These are phyloP conservation scores for Poeciliopsis turrubarensis DNA, from an alignment of 2,113 vertebrate genomes.

Conservation along the genomic window DNA sequence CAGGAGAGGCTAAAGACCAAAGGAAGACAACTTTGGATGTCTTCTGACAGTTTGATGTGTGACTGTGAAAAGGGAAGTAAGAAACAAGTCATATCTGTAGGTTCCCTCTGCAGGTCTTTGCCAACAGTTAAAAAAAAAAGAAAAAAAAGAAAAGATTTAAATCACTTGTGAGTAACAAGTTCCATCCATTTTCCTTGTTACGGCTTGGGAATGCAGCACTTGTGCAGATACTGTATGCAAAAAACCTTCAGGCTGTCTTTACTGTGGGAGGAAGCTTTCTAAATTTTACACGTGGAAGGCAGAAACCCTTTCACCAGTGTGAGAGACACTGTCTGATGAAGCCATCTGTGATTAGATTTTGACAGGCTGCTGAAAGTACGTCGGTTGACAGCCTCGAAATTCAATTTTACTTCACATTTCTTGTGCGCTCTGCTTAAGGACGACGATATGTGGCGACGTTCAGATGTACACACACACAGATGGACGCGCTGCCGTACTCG, in stretches of 20 bases:
- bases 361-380: slow-evolving; percentile 54
- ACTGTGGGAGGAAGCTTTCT: slow-evolving; percentile 55
- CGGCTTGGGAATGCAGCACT: slow-evolving; percentile 27
- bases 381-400: slow-evolving; percentile 60
- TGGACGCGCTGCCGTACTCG: slow-evolving; percentile 19
- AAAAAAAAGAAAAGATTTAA: slow-evolving; percentile 61
- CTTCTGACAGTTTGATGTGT: slow-evolving; percentile 43
- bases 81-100: slow-evolving; percentile 35
- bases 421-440: slow-evolving; percentile 41
- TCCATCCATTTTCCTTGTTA: slow-evolving; percentile 73
- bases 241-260: slow-evolving; percentile 46
- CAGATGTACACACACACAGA: slow-evolving; percentile 29
- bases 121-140: slow-evolving; percentile 40
- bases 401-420: slow-evolving; percentile 57
- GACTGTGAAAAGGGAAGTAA: slow-evolving; percentile 26
- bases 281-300: slow-evolving; percentile 50
- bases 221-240: slow-evolving; percentile 49
- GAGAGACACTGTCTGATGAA: slow-evolving; percentile 57
- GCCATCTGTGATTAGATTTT: slow-evolving; percentile 65
- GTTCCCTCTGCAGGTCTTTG: slow-evolving; percentile 47
- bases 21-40: slow-evolving; percentile 36
- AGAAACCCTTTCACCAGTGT: slow-evolving; percentile 49
- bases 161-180: slow-evolving; percentile 69
- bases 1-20: slow-evolving; percentile 50
- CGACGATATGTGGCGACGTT: slow-evolving; percentile 37